A percentile compares a stretch with the other conserved stretches of the same genome.
phyloP scores from a whole-genome alignment of 1,140 invertebrate species.

The Adelges cooleyi region DNA sequence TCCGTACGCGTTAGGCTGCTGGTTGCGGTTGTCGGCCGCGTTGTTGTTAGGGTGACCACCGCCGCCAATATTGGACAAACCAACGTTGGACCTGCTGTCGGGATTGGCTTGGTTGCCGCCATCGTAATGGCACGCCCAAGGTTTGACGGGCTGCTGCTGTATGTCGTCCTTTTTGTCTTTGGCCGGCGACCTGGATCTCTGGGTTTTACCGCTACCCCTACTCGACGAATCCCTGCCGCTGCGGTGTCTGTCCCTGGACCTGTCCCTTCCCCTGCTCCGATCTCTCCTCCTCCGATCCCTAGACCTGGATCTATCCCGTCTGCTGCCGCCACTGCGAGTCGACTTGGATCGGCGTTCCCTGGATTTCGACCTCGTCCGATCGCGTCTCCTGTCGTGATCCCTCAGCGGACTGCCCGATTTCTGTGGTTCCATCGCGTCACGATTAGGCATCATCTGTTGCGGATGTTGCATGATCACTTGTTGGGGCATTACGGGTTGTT shows the following conservation, averaged over 20 bases:
- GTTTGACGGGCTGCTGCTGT: background rate
- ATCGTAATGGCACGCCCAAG: background rate
- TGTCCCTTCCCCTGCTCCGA: conserved; percentile 13
- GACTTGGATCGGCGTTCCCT: conserved; percentile 37
- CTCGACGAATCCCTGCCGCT: background rate
- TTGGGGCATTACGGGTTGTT: background rate
- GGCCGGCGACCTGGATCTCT: background rate
- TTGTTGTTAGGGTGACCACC: background rate
- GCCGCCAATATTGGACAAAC: no score
- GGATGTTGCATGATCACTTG: background rate
- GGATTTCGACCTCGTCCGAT: conserved; percentile 33
- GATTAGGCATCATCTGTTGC: background rate
- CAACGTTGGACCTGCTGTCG: no score
- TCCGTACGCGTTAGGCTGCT: background rate
- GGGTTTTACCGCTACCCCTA: background rate
- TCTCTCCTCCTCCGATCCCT: conserved; percentile 21
- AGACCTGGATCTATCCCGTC: conserved; percentile 26
- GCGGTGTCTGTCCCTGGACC: background rate
- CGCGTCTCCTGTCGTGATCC: conserved; percentile 32
- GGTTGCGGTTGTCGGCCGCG: background rate
- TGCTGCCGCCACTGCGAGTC: conserved; percentile 20
- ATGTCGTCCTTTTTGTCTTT: background rate
- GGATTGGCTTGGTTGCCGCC: no score
- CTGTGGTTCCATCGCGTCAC: no score
- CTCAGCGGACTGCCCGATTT: conserved; percentile 34